phyloP scores from a whole-genome alignment of 2,888 invertebrate species.

The Stegophylla sp. region DNA sequence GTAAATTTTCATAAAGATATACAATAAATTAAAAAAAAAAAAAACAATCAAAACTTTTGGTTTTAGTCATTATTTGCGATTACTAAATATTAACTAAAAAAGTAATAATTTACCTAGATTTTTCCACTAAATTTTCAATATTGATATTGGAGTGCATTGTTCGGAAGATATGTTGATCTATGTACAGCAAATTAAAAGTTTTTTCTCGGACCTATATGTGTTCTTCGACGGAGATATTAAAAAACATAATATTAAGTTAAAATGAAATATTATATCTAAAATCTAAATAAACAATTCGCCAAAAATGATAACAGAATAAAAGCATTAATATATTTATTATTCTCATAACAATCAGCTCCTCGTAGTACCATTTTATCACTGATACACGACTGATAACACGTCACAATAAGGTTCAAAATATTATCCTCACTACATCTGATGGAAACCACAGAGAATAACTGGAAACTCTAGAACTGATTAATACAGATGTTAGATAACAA shows the following conservation, averaged over 20 bases:
- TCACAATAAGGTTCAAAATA: not conserved
- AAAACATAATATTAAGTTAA: not conserved
- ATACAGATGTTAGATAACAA: too few species aligned
- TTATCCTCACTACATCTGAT: too few species aligned
- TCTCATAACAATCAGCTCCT: too few species aligned
- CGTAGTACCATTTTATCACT: too few species aligned
- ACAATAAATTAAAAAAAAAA: not conserved
- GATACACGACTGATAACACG: not conserved
- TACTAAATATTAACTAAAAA: not conserved
- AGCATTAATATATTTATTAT: too few species aligned
- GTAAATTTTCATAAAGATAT: too few species aligned
- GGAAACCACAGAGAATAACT: too few species aligned
- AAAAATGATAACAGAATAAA: not conserved
- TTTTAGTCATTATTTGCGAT: too few species aligned
- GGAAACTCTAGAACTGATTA: not conserved
- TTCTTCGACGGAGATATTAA: not conserved
- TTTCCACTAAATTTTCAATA: slow-evolving; percentile 39
- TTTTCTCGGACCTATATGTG: not conserved
- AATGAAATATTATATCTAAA: not conserved
- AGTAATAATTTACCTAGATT: slow-evolving; percentile 34
- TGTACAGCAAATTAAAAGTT: not conserved
- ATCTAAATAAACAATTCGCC: not conserved
- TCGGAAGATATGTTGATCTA: not conserved
- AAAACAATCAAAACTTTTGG: not conserved
- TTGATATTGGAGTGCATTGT: slow-evolving; percentile 32